Evolutionary conservation across 1,140 invertebrate species (phyloP), one percentile per base, ranked within the genome.

Genomic region (Hylaeus volcanicus): DNA sequence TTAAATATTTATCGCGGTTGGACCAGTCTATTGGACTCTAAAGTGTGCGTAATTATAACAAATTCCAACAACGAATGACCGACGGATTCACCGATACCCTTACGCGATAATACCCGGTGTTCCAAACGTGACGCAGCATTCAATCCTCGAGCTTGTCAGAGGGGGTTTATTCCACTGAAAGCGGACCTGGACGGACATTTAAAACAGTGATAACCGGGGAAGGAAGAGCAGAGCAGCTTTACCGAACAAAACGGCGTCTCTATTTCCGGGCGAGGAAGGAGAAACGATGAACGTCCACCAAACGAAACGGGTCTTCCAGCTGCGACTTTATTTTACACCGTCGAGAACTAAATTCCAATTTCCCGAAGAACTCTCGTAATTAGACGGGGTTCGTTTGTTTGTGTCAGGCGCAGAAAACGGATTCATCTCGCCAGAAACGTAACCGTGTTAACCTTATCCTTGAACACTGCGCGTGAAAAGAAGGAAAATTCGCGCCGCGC

Each of bases 351-450:
- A 69, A 76, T 76, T 76, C 69, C 64, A 58, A 76, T 76, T 69
- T 76, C 39, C 53, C 26, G 43, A 76, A 58, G 55, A 76, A 76
- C 37, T 76, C 41, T 76, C 26, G 64, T 60, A 76, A 68, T 76
- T 76, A 69, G 26, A 69, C 55, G 43, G 9, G 8, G 37, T 15
- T 9, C 39, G 60, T 79, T 55, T 56, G 64, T 79, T 79, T 72
- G 39, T 37, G 26, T 9, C 53, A 43, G 11, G 43, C 3, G n/a
- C 1, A 8, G 76, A 51, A 45, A 56, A 39, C 15, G 60, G 48
- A 64, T 64, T 71, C 39, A 55, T 79, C 48, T 45, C 48, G 3
- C 26, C 26, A 26, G 26, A 26, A 26, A 26, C 26, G 26, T 26
- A 3, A 73, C 43, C 15, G 26, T 56, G 69, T 64, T 73, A 72